Evolutionary conservation across 2,888 invertebrate species (phyloP).

Genomic region (Actias luna): DNA sequence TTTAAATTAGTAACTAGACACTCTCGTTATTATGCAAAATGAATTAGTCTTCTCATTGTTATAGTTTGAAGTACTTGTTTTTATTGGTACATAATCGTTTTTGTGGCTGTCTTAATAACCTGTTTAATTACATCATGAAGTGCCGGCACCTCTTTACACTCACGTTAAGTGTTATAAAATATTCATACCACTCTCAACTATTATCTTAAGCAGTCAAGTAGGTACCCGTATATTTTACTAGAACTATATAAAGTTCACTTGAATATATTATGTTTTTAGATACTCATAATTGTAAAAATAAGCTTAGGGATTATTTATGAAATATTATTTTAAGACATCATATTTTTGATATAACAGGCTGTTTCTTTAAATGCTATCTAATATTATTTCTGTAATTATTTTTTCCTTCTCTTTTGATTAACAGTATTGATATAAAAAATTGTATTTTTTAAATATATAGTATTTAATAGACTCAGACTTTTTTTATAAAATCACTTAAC

Average conservation of each 20-base stretch:
- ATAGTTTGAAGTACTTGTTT: constrained; percentile 13
- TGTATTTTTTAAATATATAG: not conserved
- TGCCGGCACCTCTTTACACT: constrained; percentile 8
- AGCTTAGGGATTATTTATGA: not conserved
- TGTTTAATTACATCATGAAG: constrained; percentile 15
- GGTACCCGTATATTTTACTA: not conserved
- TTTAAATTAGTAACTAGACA: not conserved
- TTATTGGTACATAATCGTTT: constrained; percentile 14
- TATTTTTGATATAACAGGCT: not conserved
- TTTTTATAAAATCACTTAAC: not conserved
- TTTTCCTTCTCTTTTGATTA: no score
- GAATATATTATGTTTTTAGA: not conserved
- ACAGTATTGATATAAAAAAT: not conserved
- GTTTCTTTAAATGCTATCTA: not conserved
- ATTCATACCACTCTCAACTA: constrained; percentile 10
- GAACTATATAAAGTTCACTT: not conserved
- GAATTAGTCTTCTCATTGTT: constrained; percentile 15
- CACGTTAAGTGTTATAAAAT: not conserved
- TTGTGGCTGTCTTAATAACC: constrained; percentile 13
- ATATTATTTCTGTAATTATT: no score
- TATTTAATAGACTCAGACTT: not conserved
- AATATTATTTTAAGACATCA: not conserved
- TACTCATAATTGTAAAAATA: not conserved
- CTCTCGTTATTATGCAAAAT: constrained; percentile 9
- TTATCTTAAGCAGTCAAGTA: constrained; percentile 3